These are phyloP conservation scores for Catostylus mosaicus DNA, from an alignment of 30 jellyfish, hydroid and myxozoan species.

Conservation along the genomic window DNA sequence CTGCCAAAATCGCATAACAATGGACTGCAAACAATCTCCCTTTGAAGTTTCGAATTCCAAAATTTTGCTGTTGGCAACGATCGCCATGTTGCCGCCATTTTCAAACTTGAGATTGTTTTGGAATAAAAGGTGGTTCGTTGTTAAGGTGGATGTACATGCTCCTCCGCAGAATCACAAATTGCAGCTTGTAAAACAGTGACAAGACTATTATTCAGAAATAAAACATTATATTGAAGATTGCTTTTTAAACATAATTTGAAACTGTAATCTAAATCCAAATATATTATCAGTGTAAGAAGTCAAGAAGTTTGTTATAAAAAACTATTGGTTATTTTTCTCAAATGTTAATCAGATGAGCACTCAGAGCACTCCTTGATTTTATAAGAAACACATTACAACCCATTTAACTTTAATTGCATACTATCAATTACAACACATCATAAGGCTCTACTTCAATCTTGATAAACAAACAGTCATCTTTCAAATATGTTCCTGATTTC, in stretches of 20 bases:
- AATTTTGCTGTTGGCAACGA: constrained; percentile 5
- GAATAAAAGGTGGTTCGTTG: background rate
- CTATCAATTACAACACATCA: constrained; percentile 13
- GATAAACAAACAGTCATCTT: constrained; percentile 64
- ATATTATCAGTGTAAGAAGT: too few relatives aligned
- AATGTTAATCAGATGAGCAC: too few relatives aligned
- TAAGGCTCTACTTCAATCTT: constrained; percentile 67
- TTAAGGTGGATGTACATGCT: background rate
- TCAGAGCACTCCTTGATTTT: too few relatives aligned
- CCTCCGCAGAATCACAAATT: constrained; percentile 14
- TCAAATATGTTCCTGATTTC: constrained; percentile 51
- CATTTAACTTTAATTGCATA: too few relatives aligned
- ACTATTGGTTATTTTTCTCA: too few relatives aligned
- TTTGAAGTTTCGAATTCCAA: constrained; percentile 18
- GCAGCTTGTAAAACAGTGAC: too few relatives aligned
- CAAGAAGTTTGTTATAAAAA: too few relatives aligned
- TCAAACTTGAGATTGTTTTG: background rate
- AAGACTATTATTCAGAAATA: too few relatives aligned
- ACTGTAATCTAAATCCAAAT: too few relatives aligned
- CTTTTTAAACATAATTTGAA: too few relatives aligned
- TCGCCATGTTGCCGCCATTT: constrained; percentile 46
- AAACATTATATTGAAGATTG: too few relatives aligned
- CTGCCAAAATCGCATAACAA: constrained; percentile 9
- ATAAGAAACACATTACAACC: too few relatives aligned
- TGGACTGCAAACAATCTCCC: constrained; percentile 23